Conservation (phyloP, 2,113 vertebrate species). For the human region DNA sequence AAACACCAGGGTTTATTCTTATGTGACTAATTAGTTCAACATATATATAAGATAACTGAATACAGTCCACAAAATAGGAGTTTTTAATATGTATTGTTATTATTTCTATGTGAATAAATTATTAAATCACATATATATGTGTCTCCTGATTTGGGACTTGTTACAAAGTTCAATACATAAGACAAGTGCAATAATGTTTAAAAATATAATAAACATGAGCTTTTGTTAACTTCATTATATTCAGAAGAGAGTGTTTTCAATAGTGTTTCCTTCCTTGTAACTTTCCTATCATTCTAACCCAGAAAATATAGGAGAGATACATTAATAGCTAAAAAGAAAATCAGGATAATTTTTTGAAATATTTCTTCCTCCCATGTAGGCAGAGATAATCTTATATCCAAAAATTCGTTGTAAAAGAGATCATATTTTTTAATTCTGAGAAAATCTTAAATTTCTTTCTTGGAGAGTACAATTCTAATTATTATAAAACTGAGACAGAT, state of each 20-base stretch:
- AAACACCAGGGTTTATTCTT: not conserved
- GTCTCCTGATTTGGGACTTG: not conserved
- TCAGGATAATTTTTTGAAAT: not conserved
- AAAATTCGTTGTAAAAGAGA: not conserved
- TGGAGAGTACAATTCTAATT: not conserved
- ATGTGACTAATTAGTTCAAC: not conserved
- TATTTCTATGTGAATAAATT: not conserved
- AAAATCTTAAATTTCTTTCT: conserved; percentile 17
- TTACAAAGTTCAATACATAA: not conserved
- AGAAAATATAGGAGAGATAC: not conserved
- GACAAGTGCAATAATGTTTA: not conserved
- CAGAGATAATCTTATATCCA: not conserved
- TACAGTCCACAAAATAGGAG: not conserved
- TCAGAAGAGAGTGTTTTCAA: not conserved
- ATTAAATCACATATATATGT: not conserved
- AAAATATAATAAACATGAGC: not conserved
- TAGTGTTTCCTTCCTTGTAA: not conserved
- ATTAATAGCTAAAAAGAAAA: not conserved
- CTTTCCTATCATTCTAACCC: not conserved
- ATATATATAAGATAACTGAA: not conserved
- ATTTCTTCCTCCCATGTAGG: not conserved
- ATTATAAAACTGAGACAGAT: conserved; percentile 31
- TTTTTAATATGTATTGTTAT: not conserved
- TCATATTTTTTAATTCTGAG: not conserved
- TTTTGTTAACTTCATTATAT: not conserved